Evolutionary conservation across 2,113 vertebrate species (phyloP).

Genomic region (Callorhinus ursinus): DNA sequence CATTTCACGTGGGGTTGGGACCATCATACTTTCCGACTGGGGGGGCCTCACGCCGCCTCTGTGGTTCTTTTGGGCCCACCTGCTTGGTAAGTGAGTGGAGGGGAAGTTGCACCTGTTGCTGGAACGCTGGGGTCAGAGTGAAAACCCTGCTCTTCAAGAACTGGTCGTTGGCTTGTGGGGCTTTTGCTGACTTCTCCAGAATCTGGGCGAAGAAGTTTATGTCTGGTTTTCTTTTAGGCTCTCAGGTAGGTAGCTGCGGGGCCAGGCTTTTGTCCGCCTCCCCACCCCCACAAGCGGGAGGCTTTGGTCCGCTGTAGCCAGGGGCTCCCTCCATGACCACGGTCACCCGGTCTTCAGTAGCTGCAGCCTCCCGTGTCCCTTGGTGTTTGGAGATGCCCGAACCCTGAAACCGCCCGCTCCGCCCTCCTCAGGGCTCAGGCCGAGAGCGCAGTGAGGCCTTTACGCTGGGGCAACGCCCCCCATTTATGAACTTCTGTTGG

Average conservation of each 20-base stretch:
- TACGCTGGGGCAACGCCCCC: too few species aligned
- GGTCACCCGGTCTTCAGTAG: fast-evolving
- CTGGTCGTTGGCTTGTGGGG: too few species aligned
- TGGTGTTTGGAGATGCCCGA: too few species aligned
- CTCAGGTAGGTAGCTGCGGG: background rate
- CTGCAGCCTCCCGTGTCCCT: too few species aligned
- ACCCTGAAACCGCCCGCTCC: too few species aligned
- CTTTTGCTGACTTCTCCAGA: background rate
- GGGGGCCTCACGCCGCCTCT: too few species aligned
- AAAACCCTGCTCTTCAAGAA: too few species aligned
- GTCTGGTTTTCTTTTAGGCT: background rate
- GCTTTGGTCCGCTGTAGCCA: background rate
- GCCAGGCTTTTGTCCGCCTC: background rate
- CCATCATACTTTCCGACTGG: background rate
- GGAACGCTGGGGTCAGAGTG: background rate
- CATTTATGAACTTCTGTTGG: fast-evolving
- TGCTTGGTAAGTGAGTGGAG: background rate
- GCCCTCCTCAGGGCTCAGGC: fast-evolving
- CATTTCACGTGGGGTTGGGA: background rate
- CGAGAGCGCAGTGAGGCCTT: background rate
- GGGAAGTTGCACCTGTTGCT: background rate
- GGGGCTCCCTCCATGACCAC: too few species aligned
- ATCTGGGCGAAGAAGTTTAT: background rate
- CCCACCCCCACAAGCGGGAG: fast-evolving
- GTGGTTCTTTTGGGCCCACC: background rate